Evolutionary conservation across 2,888 invertebrate species (phyloP), one percentile per base, ranked within the genome.

Genomic region (Torymus auratus): DNA sequence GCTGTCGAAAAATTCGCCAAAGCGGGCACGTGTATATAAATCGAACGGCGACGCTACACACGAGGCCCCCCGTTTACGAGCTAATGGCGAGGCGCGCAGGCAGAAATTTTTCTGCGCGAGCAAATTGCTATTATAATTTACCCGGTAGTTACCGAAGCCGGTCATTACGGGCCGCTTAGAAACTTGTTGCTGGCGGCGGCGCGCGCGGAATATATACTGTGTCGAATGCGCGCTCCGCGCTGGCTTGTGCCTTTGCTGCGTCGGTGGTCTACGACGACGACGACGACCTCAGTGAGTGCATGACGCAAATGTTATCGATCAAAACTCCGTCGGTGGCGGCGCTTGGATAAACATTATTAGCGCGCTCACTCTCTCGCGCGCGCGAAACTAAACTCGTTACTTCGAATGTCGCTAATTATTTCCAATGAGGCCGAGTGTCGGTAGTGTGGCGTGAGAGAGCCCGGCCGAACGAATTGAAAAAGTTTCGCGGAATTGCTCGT

Each of bases 91-190:
- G 50, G 23, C 17, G 50, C 41, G 64, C 14, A 68, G 15, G 58
- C 28, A 28, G 11, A 20, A 61, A 61, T 72, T 78, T 78, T 70
- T 61, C 11, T 15, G 2, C 23, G 28, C 23, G 28, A 60, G 69
- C 50, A 74, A 79, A 79, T 79, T 69, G n/a, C 79, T 52, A 79
- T 74, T 79, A 79, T 79, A 69, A 79, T 74, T 79, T 74, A 69
- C 20, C 58, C 69, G 69, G 68, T 74, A 74, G 79, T 79, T 79
- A 61, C 23, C 23, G 58, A 69, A 56, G 56, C 56, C 64, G 17
- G 69, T 64, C 20, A 74, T 79, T 79, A 74, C 62, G 23, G 15
- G 50, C 23, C 41, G 67, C 72, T 78, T 78, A 78, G 78, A 74
- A 68, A 79, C 79, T 79, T 74, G 69, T 74, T 79, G 79, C 79